These are phyloP conservation scores for Lottia gigantea DNA, from an alignment of 2,888 invertebrate genomes.

Conservation along the genomic window DNA sequence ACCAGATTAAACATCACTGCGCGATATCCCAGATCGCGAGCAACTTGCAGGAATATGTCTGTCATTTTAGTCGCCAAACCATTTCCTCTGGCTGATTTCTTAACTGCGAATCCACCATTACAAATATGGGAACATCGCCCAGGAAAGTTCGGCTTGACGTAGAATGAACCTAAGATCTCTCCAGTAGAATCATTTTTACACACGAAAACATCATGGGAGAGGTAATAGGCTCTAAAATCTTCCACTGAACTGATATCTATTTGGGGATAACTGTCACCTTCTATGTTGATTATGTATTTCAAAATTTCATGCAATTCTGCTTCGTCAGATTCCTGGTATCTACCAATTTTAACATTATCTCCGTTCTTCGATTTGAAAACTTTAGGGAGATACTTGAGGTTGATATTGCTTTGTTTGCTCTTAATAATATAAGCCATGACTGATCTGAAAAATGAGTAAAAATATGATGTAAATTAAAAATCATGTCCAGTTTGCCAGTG, in stretches of 20 bases:
- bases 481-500: no score
- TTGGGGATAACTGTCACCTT: slow-evolving; percentile 42
- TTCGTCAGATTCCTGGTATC: slow-evolving; percentile 33
- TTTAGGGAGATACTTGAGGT: slow-evolving; percentile 35
- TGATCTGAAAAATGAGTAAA: not conserved
- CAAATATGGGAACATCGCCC: slow-evolving; percentile 47
- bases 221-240: slow-evolving; percentile 42
- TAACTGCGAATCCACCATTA: slow-evolving; percentile 44
- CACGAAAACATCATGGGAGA: slow-evolving; percentile 42
- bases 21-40: slow-evolving; percentile 43
- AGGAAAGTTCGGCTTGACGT: slow-evolving; percentile 50
- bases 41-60: slow-evolving; percentile 36
- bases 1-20: slow-evolving; percentile 47
- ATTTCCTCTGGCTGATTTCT: slow-evolving; percentile 28
- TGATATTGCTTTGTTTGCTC: slow-evolving; percentile 23
- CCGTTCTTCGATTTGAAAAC: slow-evolving; percentile 29
- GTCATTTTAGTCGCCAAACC: slow-evolving; percentile 41
- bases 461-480: no score
- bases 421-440: slow-evolving; percentile 39
- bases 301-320: slow-evolving; percentile 35
- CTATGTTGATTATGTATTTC: slow-evolving; percentile 35
- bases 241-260: slow-evolving; percentile 35
- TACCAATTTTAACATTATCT: slow-evolving; percentile 26
- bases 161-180: slow-evolving; percentile 41
- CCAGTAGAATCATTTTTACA: slow-evolving; percentile 28